Conservation (phyloP, 2,113 vertebrate species). For the Ptychochromis oligacanthus region DNA sequence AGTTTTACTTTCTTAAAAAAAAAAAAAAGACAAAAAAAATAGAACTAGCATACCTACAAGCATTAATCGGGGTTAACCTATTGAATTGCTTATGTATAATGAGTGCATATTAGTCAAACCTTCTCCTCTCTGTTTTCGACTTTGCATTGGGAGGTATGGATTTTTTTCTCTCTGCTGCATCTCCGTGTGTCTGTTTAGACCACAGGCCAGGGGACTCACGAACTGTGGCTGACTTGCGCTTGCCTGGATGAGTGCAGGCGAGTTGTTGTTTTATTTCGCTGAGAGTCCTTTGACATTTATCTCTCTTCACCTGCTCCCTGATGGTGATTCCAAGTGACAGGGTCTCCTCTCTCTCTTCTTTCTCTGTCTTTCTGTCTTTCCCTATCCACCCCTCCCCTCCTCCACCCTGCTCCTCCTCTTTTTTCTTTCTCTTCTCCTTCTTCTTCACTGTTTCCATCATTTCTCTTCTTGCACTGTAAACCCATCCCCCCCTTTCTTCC, state of each 20-base stretch:
- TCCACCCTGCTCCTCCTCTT: not conserved
- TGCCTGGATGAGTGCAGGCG: constrained; percentile 63
- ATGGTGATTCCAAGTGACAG: constrained; percentile 72
- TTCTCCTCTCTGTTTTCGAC: not conserved
- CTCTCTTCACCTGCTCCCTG: constrained; percentile 79
- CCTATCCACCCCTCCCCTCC: not conserved
- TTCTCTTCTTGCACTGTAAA: not conserved
- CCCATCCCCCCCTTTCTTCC: constrained; percentile 11
- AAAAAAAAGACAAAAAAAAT: not conserved
- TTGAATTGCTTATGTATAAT: constrained; percentile 2
- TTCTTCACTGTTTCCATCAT: not conserved
- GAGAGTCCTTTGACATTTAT: constrained; percentile 81
- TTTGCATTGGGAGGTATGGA: constrained; percentile 14
- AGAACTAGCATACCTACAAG: too few relatives aligned
- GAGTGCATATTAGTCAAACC: not conserved
- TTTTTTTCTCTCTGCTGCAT: not conserved
- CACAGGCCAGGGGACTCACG: constrained; percentile 45
- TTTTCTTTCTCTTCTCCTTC: not conserved
- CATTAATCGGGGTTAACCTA: not conserved
- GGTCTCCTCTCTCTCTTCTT: constrained; percentile 44
- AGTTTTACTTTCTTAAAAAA: not conserved
- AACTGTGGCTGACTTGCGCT: constrained; percentile 62
- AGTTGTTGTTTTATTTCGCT: constrained; percentile 74
- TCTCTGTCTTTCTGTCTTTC: constrained; percentile 32
- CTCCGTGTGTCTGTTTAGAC: constrained; percentile 33